Percentiles rank a stretch among this genome's conserved stretches.
Evolutionary conservation across 2,113 vertebrate species (phyloP).

Genomic region (Psilopogon haemacephalus): DNA sequence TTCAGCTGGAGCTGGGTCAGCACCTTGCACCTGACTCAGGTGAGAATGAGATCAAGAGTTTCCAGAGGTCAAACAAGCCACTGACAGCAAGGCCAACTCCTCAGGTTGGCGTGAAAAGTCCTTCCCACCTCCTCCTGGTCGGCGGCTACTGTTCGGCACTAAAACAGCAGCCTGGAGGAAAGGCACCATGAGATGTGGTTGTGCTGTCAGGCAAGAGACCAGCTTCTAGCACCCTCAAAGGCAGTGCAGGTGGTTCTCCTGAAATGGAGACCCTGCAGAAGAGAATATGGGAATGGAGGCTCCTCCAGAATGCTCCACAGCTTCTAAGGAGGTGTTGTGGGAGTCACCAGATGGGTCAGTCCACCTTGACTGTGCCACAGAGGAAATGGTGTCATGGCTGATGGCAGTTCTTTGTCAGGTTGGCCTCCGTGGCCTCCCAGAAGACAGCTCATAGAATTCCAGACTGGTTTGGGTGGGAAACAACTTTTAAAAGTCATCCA

Average conservation of each 20-base stretch:
- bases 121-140: background rate
- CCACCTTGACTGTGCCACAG: background rate
- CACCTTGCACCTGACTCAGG: slow-evolving; percentile 56
- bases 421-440: background rate
- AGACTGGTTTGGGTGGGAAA: background rate
- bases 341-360: background rate
- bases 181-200: accelerated
- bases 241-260: background rate
- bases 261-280: background rate
- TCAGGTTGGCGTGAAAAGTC: accelerated
- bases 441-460: background rate
- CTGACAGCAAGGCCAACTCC: background rate
- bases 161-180: background rate
- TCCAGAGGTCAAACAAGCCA: background rate
- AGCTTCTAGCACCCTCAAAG: background rate
- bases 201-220: background rate
- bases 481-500: background rate
- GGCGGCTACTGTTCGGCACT: background rate
- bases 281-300: background rate
- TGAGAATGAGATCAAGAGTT: slow-evolving; percentile 26
- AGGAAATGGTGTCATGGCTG: background rate
- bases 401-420: background rate
- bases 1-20: slow-evolving; percentile 36
- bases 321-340: background rate
- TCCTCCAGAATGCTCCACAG: background rate